A percentile compares a stretch with the other conserved stretches of the same genome.
Conservation (phyloP, 2,113 vertebrate species). For the Epinephelus cyanopodus region DNA sequence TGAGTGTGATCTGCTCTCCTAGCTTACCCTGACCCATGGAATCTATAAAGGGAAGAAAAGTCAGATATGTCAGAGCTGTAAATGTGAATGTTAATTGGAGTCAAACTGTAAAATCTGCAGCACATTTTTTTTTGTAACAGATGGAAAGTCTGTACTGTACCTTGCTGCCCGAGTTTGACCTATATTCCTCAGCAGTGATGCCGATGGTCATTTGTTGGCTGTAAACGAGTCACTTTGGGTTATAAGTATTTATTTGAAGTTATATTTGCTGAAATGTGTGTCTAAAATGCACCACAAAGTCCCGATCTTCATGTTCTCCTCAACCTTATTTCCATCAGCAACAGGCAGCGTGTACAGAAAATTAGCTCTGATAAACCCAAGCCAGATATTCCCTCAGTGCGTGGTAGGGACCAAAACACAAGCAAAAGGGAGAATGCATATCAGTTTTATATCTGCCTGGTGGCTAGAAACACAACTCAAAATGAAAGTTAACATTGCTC, state of each 20-base stretch:
- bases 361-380: not conserved
- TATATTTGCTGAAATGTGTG: not conserved
- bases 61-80: conserved; percentile 29
- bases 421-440: too few species aligned
- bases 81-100: conserved; percentile 47
- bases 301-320: not conserved
- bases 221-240: not conserved
- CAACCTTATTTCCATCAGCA: not conserved
- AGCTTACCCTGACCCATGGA: conserved; percentile 17
- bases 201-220: not conserved
- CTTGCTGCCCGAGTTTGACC: not conserved
- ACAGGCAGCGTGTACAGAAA: not conserved
- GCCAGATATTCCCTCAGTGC: not conserved
- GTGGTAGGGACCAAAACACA: not conserved
- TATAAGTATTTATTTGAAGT: not conserved
- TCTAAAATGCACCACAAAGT: not conserved
- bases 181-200: not conserved
- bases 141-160: not conserved
- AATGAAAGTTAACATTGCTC: not conserved
- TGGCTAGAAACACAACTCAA: not conserved
- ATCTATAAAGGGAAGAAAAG: conserved; percentile 5
- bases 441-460: not conserved
- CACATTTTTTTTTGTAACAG: not conserved
- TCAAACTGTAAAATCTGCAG: conserved; percentile 17
- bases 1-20: conserved; percentile 39